Evolutionary conservation across 2,797 vertebrate genomes (phyloP).

Genomic region (Acanthopagrus latus): DNA sequence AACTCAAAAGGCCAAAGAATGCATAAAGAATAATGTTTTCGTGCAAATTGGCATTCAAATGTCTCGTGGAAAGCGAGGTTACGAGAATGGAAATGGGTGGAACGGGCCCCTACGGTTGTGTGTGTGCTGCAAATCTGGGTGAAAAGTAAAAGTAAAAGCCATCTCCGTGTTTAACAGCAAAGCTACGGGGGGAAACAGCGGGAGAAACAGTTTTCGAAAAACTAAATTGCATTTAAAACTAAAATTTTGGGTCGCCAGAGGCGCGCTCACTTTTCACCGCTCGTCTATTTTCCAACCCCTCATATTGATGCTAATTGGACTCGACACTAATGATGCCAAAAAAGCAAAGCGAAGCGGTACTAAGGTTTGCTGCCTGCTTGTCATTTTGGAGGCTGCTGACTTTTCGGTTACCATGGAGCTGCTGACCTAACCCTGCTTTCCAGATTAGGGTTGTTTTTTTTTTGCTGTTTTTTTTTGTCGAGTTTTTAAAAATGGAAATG

Average conservation of each 20-base stretch:
- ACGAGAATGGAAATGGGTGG: neutral
- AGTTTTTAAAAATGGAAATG: conserved; percentile 53
- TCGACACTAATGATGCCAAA: conserved; percentile 79
- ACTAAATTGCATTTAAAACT: conserved; percentile 55
- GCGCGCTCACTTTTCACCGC: conserved; percentile 55
- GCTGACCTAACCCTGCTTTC: conserved; percentile 34
- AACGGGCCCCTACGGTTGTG: neutral
- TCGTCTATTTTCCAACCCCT: conserved; percentile 64
- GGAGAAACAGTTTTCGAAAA: conserved; percentile 19
- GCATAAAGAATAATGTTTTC: conserved; percentile 60
- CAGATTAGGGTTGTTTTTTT: conserved; percentile 8
- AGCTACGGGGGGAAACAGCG: neutral
- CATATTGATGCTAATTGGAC: conserved; percentile 71
- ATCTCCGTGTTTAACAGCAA: neutral
- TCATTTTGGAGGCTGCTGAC: conserved; percentile 65
- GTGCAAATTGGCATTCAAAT: conserved; percentile 54
- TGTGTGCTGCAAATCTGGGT: neutral
- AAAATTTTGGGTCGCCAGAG: conserved; percentile 52
- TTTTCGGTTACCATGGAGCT: conserved; percentile 40
- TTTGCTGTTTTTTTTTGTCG: neutral
- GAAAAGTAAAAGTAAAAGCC: neutral
- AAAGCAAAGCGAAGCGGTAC: conserved; percentile 66
- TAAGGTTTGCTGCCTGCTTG: conserved; percentile 55
- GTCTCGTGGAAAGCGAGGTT: conserved; percentile 16
- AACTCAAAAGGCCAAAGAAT: conserved; percentile 76